phyloP scores from a whole-genome alignment of 2,888 invertebrate species.

The Cataglyphis altisquamis region DNA sequence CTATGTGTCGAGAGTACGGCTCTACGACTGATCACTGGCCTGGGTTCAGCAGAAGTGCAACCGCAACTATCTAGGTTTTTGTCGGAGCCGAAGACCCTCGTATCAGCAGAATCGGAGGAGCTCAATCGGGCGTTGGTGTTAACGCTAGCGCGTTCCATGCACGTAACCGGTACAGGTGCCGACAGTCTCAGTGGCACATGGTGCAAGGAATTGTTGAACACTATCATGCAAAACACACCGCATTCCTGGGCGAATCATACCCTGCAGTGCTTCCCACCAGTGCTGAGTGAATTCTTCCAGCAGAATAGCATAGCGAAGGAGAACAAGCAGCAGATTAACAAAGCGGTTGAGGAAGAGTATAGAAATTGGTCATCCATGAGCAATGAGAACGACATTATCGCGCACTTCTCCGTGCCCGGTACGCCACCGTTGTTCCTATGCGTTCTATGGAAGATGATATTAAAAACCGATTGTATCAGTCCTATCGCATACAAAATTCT shows the following conservation, averaged over 20 bases:
- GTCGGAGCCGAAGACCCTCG: conserved; percentile 96
- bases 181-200: conserved; percentile 91
- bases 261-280: conserved; percentile 95
- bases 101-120: conserved; percentile 98
- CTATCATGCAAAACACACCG: conserved; percentile 97
- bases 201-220: conserved; percentile 95
- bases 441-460: conserved; percentile 97
- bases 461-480: conserved; percentile 97
- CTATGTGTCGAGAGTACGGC: conserved; percentile 97
- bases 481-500: conserved; percentile 98
- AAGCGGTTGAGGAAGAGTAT: conserved; percentile 98
- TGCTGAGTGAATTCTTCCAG: conserved; percentile 95
- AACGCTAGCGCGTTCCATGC: conserved; percentile 97
- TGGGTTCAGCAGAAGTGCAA: conserved; percentile 98
- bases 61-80: conserved; percentile 96
- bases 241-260: conserved; percentile 98
- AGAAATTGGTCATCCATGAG: conserved; percentile 99
- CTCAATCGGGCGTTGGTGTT: conserved; percentile 97
- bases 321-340: conserved; percentile 96
- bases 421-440: conserved; percentile 97
- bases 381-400: conserved; percentile 98
- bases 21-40: conserved; percentile 93
- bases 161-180: conserved; percentile 92
- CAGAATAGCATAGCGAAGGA: conserved; percentile 94
- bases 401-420: conserved; percentile 97